A percentile compares a stretch with the other conserved stretches of the same genome.
Evolutionary conservation across 2,888 invertebrate genomes (phyloP).

Genomic region (Idaea straminata): DNA sequence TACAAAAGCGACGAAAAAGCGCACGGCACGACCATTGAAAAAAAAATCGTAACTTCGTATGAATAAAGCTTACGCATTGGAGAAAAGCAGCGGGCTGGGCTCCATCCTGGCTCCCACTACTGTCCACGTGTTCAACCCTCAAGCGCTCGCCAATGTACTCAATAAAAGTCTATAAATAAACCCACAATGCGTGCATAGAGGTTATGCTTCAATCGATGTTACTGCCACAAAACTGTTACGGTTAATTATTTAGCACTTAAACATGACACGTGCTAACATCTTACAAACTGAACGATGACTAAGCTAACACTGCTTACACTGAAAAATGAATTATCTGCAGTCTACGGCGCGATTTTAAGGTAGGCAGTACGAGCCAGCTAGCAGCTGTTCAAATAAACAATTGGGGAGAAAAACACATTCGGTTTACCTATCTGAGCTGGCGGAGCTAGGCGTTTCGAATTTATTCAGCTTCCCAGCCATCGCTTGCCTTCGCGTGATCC

Average conservation of each 20-base stretch:
- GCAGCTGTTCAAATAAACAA: constrained; percentile 75
- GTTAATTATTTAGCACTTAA: constrained; percentile 43
- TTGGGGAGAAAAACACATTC: constrained; percentile 56
- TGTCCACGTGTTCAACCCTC: constrained; percentile 58
- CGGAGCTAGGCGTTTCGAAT: constrained; percentile 93
- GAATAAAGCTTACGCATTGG: constrained; percentile 63
- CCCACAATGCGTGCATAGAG: constrained; percentile 64
- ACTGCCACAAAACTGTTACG: constrained; percentile 35
- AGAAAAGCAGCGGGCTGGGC: constrained; percentile 57
- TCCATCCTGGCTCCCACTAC: constrained; percentile 38
- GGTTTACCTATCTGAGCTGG: constrained; percentile 93
- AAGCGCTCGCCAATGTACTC: constrained; percentile 68
- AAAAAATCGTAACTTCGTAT: constrained; percentile 41
- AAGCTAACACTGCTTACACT: constrained; percentile 43
- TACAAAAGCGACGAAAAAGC: constrained; percentile 41
- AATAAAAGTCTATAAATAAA: constrained; percentile 75
- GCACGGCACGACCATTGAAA: constrained; percentile 42
- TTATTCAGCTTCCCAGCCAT: constrained; percentile 80
- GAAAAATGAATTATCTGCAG: constrained; percentile 45
- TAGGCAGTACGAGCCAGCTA: constrained; percentile 61
- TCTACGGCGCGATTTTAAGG: constrained; percentile 43
- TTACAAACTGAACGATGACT: constrained; percentile 46
- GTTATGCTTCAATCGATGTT: constrained; percentile 60
- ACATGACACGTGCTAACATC: constrained; percentile 50
- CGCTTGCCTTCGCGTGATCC: constrained; percentile 43